Percentiles rank a stretch among this genome's conserved stretches.
Evolutionary conservation across 2,888 invertebrate species (phyloP).

Genomic region (Ganaspis brasiliensis): DNA sequence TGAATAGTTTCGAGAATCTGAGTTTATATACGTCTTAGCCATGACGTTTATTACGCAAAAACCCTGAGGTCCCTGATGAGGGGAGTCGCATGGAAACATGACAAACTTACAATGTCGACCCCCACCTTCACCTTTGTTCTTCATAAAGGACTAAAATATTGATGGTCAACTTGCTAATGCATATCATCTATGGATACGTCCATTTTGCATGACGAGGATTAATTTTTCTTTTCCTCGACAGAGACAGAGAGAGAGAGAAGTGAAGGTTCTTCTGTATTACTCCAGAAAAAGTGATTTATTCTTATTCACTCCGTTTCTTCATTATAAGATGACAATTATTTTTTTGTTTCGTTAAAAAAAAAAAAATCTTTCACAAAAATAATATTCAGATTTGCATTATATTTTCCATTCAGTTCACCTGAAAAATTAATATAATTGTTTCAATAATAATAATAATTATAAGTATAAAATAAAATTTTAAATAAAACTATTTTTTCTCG

Average conservation of each 20-base stretch:
- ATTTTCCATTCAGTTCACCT: too few relatives aligned
- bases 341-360: too few relatives aligned
- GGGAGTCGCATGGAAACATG: constrained; percentile 62
- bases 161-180: constrained; percentile 25
- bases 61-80: constrained; percentile 54
- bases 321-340: background rate
- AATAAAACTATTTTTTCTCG: too few relatives aligned
- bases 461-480: too few relatives aligned
- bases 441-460: too few relatives aligned
- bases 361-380: background rate
- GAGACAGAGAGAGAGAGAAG: background rate
- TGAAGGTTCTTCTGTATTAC: constrained; percentile 3
- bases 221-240: constrained; percentile 18
- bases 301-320: constrained; percentile 4
- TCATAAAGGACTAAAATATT: constrained; percentile 39
- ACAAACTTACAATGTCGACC: constrained; percentile 52
- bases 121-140: constrained; percentile 66
- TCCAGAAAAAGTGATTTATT: constrained; percentile 31
- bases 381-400: too few relatives aligned
- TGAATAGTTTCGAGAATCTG: constrained; percentile 60
- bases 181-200: background rate
- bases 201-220: constrained; percentile 34
- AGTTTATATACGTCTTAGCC: constrained; percentile 72
- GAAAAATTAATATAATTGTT: too few relatives aligned
- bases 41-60: constrained; percentile 70